A percentile compares a stretch with the other conserved stretches of the same genome.
These are phyloP conservation scores for Pachyramphus minor DNA, from an alignment of 2,113 vertebrate species.

Conservation along the genomic window DNA sequence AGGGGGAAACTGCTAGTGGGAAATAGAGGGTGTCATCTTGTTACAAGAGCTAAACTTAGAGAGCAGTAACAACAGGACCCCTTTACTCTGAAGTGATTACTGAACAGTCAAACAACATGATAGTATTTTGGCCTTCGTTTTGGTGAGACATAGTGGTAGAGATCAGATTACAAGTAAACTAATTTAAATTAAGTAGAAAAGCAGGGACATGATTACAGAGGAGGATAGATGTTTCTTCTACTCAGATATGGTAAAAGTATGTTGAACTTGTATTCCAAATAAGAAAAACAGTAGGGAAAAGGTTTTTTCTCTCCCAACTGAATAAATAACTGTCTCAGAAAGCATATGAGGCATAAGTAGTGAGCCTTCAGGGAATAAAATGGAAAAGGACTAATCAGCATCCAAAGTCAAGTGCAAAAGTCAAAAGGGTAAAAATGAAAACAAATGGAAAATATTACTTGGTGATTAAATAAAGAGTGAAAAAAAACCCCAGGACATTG, in stretches of 20 bases:
- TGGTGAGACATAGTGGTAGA: background rate
- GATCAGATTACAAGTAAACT: background rate
- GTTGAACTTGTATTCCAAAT: background rate
- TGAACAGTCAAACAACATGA: background rate
- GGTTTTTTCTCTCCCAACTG: background rate
- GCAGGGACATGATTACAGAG: background rate
- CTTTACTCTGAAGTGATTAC: background rate
- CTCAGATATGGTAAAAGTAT: background rate
- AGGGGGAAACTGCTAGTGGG: background rate
- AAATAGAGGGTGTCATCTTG: background rate
- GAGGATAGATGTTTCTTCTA: background rate
- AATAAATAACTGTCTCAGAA: background rate
- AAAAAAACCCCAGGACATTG: background rate
- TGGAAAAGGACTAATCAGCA: background rate
- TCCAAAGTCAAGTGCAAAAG: background rate
- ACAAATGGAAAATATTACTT: conserved; percentile 27
- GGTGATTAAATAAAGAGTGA: background rate
- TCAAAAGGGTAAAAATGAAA: conserved; percentile 23
- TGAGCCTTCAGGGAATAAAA: background rate
- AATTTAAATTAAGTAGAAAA: background rate
- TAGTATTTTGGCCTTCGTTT: background rate
- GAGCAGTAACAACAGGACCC: background rate
- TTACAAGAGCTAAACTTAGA: rapidly evolving
- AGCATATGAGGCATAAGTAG: background rate
- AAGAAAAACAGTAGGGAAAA: background rate